Evolutionary conservation across 2,888 invertebrate genomes (phyloP), one percentile per base, ranked within the genome.

Genomic region (Drosophila infuscata): DNA sequence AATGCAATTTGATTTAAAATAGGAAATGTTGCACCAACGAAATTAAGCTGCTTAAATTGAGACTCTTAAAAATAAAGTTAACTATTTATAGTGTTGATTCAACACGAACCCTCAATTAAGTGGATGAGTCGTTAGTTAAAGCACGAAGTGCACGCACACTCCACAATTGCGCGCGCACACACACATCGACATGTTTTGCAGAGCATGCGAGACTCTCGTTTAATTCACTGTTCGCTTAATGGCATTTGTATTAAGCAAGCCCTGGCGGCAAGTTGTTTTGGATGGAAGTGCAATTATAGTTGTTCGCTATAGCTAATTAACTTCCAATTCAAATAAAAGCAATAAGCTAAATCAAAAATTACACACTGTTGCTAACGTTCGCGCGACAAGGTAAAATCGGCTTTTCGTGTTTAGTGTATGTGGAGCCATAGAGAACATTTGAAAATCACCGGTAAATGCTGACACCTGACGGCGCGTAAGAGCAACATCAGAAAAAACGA

Each of bases 141-240:
- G 59, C 53, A 57, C 56, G 62, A 61, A 36, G 11, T 43, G 54
- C 73, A 76, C 69, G 73, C 51, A 62, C 69, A 57, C 59, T 25
- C 64, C 43, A 9, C 59, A 78, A 75, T 78, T 79, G 78, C 76
- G 78, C 78, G 78, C 76, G 72, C 78, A 79, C 79, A 53, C 68
- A 78, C 49, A 77, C 74, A 71, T 53, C 56, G 49, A 62, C 48
- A 48, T n/a, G 15, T 30, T 20, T 43, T 35, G 29, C 58, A 52
- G 61, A 71, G 54, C 59, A 64, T 57, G 52, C 60, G 52, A 78
- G 75, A 68, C 75, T 67, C 64, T 71, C 62, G 49, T 75, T 78
- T 43, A 78, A 75, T 75, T 78, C 65, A 66, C 30, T 53, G 65
- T 71, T 65, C 59, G 54, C 61, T 52, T 60, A 32, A 52, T 65